These are phyloP conservation scores for Hirtodrosophila duncani DNA, from an alignment of 2,888 invertebrate species.

Conservation along the genomic window DNA sequence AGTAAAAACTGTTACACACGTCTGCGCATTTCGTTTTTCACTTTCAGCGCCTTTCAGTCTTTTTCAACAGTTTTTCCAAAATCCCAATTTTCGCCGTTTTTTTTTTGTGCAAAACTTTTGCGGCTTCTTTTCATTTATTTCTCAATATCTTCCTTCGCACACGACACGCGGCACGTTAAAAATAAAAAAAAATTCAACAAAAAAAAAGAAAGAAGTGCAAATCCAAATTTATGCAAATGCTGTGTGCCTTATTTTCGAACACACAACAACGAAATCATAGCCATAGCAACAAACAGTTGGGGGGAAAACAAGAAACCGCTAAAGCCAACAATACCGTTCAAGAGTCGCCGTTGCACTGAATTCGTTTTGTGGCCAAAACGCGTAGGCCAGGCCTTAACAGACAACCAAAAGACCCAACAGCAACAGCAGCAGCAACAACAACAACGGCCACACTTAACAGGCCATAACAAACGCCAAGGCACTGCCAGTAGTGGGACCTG, in stretches of 20 bases:
- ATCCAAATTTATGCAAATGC: constrained; percentile 3
- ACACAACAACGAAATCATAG: not conserved
- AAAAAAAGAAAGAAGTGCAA: constrained; percentile 16
- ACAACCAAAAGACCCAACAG: constrained; percentile 15
- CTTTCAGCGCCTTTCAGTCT: constrained; percentile 44
- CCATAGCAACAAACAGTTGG: constrained; percentile 2
- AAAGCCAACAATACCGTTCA: constrained; percentile 77
- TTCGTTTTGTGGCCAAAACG: constrained; percentile 66
- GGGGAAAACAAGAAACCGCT: constrained; percentile 45
- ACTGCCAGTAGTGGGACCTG: not conserved
- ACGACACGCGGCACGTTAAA: constrained; percentile 43
- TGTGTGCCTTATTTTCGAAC: constrained; percentile 5
- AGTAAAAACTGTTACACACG: constrained; percentile 61
- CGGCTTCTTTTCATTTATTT: constrained; percentile 2
- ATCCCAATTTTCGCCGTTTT: constrained; percentile 22
- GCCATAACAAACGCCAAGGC: constrained; percentile 6
- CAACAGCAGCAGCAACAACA: constrained; percentile 14
- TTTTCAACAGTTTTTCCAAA: constrained; percentile 26
- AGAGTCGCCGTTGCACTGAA: constrained; percentile 78
- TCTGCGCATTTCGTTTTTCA: constrained; percentile 62
- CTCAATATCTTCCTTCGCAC: constrained; percentile 28
- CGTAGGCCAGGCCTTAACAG: constrained; percentile 41
- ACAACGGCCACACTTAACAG: constrained; percentile 28
- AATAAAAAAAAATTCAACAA: constrained; percentile 8
- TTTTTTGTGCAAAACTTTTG: too few species aligned